These are phyloP conservation scores for Sebastes itinus DNA, from an alignment of 2,797 vertebrate species.

Conservation along the genomic window DNA sequence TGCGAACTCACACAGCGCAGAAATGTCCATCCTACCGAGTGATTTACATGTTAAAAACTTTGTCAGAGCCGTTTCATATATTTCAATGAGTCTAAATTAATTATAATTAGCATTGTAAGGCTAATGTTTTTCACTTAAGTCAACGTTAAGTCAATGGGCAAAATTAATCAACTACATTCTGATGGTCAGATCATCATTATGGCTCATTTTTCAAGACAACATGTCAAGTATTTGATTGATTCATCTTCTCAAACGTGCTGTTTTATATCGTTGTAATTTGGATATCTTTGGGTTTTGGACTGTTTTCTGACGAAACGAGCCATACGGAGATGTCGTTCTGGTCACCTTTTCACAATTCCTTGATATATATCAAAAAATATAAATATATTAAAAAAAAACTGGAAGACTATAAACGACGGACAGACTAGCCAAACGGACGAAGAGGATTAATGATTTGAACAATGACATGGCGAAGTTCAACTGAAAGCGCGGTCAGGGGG, in stretches of 20 bases:
- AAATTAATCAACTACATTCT: background rate
- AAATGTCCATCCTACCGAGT: background rate
- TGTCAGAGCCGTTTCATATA: background rate
- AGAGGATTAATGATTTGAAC: background rate
- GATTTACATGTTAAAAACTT: background rate
- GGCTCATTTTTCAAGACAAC: background rate
- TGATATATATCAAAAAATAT: background rate
- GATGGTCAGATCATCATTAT: background rate
- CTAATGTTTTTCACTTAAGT: background rate
- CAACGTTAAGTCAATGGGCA: background rate
- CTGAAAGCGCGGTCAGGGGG: constrained; percentile 17
- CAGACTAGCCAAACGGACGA: background rate
- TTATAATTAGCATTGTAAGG: background rate
- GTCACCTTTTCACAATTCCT: background rate
- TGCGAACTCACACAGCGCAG: constrained; percentile 1
- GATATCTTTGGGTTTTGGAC: background rate
- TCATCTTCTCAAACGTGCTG: background rate
- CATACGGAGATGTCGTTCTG: background rate
- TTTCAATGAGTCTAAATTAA: background rate
- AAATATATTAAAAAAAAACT: background rate
- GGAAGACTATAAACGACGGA: background rate
- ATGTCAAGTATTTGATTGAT: background rate
- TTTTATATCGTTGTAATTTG: background rate
- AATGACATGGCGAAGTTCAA: constrained; percentile 55
- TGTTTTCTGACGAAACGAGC: background rate